Evolutionary conservation across 2,797 vertebrate genomes (phyloP).

Genomic region (Catharus ustulatus): DNA sequence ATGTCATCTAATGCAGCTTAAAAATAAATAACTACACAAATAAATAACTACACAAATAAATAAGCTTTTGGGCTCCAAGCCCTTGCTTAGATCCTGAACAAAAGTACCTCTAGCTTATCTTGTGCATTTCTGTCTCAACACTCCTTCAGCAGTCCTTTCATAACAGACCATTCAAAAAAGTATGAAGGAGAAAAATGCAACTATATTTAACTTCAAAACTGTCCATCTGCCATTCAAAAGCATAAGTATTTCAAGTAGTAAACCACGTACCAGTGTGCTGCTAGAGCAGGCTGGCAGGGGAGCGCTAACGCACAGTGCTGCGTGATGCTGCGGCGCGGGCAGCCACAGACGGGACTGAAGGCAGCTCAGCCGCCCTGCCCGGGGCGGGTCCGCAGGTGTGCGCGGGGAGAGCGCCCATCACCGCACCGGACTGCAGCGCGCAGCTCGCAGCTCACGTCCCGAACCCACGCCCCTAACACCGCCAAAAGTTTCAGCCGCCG

Average conservation of each 20-base stretch:
- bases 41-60: background rate
- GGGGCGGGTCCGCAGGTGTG: background rate
- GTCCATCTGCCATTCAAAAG: background rate
- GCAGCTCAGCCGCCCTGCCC: background rate
- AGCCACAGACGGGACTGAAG: accelerated
- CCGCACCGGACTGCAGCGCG: background rate
- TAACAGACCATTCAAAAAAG: accelerated
- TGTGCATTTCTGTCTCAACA: background rate
- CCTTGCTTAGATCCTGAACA: background rate
- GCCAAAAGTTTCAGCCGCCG: background rate
- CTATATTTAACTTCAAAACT: background rate
- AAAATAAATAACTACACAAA: background rate
- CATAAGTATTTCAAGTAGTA: accelerated
- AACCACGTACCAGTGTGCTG: accelerated
- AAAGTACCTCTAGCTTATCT: background rate
- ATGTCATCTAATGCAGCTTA: background rate
- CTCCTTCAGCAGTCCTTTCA: background rate
- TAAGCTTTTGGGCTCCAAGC: background rate
- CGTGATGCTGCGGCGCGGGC: background rate
- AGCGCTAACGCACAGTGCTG: accelerated
- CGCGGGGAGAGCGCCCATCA: background rate
- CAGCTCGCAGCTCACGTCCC: background rate
- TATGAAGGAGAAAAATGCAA: background rate
- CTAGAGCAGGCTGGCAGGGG: background rate
- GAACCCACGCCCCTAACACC: too few relatives aligned